Percentiles rank a stretch among this genome's conserved stretches.
phyloP scores from a whole-genome alignment of 2,888 invertebrate species.

The Isoperla grammatica region DNA sequence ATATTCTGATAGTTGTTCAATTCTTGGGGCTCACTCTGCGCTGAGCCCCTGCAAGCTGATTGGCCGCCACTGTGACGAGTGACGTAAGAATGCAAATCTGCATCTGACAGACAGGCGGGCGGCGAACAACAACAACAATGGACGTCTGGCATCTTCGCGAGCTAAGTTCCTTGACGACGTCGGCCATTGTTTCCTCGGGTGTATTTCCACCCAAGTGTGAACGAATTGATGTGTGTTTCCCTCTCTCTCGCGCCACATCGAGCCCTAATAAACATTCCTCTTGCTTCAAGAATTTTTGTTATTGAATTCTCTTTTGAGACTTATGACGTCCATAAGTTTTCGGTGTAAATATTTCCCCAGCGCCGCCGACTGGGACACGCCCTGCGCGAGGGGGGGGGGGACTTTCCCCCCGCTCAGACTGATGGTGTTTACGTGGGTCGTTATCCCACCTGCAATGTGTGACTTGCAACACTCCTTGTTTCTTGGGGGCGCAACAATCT shows the following conservation, averaged over 20 bases:
- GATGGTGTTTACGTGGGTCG: conserved; percentile 28
- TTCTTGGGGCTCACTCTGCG: too few relatives aligned
- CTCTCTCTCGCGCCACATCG: conserved; percentile 12
- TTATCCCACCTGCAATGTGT: too few relatives aligned
- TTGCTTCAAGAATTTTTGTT: conserved; percentile 29
- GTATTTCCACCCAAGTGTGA: conserved; percentile 19
- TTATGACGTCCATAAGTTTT: conserved; percentile 32
- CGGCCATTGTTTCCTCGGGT: neutral
- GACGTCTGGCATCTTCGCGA: neutral
- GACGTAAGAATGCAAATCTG: too few relatives aligned
- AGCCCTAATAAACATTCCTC: conserved; percentile 10
- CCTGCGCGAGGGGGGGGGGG: conserved; percentile 3
- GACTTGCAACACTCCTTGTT: neutral
- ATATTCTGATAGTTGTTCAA: too few relatives aligned
- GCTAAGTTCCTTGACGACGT: neutral
- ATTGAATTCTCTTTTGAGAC: conserved; percentile 31
- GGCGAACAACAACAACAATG: neutral
- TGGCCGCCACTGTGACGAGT: too few relatives aligned
- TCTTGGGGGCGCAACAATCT: neutral
- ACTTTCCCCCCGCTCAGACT: conserved; percentile 19
- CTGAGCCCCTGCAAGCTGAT: too few relatives aligned
- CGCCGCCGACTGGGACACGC: conserved; percentile 22
- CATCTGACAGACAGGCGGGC: neutral
- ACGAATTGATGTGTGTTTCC: conserved; percentile 23
- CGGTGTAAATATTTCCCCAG: conserved; percentile 31